Evolutionary conservation across 2,888 invertebrate genomes (phyloP).

Genomic region (Chrysolina haemoptera): DNA sequence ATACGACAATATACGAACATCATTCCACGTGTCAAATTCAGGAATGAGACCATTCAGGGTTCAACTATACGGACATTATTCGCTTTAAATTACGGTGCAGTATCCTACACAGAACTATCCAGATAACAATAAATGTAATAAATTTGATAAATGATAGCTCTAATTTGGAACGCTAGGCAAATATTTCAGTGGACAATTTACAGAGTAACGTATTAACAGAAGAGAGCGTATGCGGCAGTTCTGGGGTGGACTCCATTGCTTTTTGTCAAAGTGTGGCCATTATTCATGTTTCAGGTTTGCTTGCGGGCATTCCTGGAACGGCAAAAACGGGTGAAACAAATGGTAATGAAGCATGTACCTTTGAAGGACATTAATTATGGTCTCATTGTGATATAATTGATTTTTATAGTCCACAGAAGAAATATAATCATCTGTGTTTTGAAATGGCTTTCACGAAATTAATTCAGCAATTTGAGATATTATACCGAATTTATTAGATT

Average conservation of each 20-base stretch:
- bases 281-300: conserved; percentile 1
- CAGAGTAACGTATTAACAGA: conserved; percentile 7
- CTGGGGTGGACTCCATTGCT: conserved; percentile 8
- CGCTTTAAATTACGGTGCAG: conserved; percentile 13
- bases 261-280: conserved; percentile 3
- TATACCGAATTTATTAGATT: too few relatives aligned
- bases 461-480: too few relatives aligned
- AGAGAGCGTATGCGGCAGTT: conserved; percentile 12
- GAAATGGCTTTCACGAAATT: too few relatives aligned
- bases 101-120: conserved; percentile 15
- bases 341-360: conserved; percentile 11
- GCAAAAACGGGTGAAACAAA: background rate
- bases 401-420: too few relatives aligned
- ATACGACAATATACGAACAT: background rate
- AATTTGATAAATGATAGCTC: conserved; percentile 17
- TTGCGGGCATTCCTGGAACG: conserved; percentile 4
- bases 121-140: conserved; percentile 22
- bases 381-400: background rate
- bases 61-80: conserved; percentile 11
- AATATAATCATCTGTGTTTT: too few relatives aligned
- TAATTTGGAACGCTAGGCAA: conserved; percentile 18
- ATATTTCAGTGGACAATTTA: background rate
- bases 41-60: background rate
- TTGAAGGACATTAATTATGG: background rate
- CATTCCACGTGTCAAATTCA: background rate